These are phyloP conservation scores for Acrocephalus scirpaceus DNA, from an alignment of 2,797 vertebrate genomes.

Conservation along the genomic window DNA sequence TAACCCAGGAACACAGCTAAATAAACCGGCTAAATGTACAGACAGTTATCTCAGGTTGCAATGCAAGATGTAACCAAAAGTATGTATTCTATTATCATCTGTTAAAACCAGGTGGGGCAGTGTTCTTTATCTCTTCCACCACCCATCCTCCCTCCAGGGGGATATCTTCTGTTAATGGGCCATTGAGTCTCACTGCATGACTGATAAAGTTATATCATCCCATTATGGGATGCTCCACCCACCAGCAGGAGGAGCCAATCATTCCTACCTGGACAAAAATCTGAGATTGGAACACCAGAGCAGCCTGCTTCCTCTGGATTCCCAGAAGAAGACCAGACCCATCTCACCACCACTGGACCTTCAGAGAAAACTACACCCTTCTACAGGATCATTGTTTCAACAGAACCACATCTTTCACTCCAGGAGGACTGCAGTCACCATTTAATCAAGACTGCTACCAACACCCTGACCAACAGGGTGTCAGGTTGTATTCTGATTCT, in stretches of 20 bases:
- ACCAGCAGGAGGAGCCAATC: neutral
- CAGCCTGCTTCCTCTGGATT: neutral
- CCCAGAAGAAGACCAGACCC: neutral
- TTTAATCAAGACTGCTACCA: neutral
- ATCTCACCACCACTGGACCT: neutral
- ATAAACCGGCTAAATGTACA: neutral
- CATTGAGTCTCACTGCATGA: neutral
- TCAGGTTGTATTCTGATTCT: neutral
- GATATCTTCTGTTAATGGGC: neutral
- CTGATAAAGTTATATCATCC: neutral
- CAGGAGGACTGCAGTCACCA: neutral
- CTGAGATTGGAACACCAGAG: neutral
- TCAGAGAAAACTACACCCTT: neutral
- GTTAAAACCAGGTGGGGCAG: neutral
- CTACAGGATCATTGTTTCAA: neutral
- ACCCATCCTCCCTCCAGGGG: neutral
- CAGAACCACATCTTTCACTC: neutral
- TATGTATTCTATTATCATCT: neutral
- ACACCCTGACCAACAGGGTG: neutral
- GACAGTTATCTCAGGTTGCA: neutral
- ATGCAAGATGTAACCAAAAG: neutral
- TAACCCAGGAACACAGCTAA: neutral
- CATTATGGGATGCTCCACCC: neutral
- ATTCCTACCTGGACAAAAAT: neutral
- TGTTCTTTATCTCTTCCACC: neutral